Percentiles rank a stretch among this genome's conserved stretches.
phyloP scores from a whole-genome alignment of 92 coral and sea anemone species.

The Hydrozoanthus gracilis region DNA sequence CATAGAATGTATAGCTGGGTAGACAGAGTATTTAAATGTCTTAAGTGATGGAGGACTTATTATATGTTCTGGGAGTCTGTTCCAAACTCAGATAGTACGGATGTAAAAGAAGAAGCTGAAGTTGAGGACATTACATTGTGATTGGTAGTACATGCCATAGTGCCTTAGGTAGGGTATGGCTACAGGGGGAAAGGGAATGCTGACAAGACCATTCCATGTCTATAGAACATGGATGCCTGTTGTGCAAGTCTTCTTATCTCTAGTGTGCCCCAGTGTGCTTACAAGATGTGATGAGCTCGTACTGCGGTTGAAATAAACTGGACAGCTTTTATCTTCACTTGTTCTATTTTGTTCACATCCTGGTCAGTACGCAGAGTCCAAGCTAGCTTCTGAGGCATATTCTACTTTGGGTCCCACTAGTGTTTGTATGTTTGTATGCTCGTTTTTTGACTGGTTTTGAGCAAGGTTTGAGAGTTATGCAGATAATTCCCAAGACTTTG shows the following conservation, averaged over 20 bases:
- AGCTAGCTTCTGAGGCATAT: constrained; percentile 41
- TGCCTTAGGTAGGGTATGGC: too few relatives aligned
- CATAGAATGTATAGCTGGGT: constrained; percentile 41
- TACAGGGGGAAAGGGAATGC: constrained; percentile 13
- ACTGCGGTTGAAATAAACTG: constrained; percentile 17
- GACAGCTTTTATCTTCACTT: constrained; percentile 34
- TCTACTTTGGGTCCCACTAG: constrained; percentile 42
- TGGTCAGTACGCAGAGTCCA: constrained; percentile 53
- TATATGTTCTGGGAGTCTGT: constrained; percentile 34
- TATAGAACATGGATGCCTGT: constrained; percentile 47
- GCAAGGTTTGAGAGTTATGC: constrained; percentile 1
- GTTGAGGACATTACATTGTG: too few relatives aligned
- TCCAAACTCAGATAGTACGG: constrained; percentile 8
- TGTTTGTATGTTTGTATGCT: constrained; percentile 41
- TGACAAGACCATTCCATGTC: not conserved
- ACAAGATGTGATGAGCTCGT: constrained; percentile 33
- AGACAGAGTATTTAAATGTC: constrained; percentile 8
- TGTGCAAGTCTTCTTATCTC: constrained; percentile 35
- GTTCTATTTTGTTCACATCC: constrained; percentile 47
- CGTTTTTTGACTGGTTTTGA: not conserved
- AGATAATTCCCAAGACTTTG: not conserved
- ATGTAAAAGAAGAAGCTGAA: constrained; percentile 38
- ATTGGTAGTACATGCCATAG: too few relatives aligned
- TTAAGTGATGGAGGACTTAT: constrained; percentile 19
- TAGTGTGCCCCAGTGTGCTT: constrained; percentile 50